phyloP scores from a whole-genome alignment of 2,113 vertebrate species.

The Lamprotornis superbus region DNA sequence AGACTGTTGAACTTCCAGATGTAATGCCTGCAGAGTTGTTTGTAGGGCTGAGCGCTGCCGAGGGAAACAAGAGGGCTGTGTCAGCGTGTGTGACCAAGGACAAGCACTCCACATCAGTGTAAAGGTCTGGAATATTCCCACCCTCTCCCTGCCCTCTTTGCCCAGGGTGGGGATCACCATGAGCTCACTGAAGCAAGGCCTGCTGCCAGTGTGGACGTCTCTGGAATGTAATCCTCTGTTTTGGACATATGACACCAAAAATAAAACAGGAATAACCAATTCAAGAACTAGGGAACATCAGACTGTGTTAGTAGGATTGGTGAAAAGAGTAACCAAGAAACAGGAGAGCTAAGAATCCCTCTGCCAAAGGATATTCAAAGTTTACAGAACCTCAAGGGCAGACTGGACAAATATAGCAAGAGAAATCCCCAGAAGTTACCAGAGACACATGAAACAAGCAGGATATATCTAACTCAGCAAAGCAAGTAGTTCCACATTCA shows the following conservation, averaged over 20 bases:
- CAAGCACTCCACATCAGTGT: neutral
- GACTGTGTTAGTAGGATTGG: neutral
- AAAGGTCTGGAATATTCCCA: neutral
- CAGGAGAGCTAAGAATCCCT: neutral
- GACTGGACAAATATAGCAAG: neutral
- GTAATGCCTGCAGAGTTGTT: neutral
- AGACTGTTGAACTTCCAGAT: neutral
- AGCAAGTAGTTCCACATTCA: neutral
- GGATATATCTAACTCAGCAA: neutral
- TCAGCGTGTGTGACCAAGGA: neutral
- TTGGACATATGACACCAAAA: neutral
- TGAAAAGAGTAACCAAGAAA: neutral
- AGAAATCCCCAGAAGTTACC: neutral
- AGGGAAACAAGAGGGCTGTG: neutral
- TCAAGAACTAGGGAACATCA: neutral
- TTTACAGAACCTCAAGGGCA: neutral
- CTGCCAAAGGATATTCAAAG: neutral
- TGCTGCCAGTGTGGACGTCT: neutral
- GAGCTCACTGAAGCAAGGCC: neutral
- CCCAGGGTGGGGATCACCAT: neutral
- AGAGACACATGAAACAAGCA: neutral
- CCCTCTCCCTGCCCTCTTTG: neutral
- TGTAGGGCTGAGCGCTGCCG: fast-evolving
- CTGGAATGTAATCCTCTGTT: neutral
- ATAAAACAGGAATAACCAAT: neutral